Conservation (phyloP, 2,888 invertebrate genomes). For the Euplexia lucipara region DNA sequence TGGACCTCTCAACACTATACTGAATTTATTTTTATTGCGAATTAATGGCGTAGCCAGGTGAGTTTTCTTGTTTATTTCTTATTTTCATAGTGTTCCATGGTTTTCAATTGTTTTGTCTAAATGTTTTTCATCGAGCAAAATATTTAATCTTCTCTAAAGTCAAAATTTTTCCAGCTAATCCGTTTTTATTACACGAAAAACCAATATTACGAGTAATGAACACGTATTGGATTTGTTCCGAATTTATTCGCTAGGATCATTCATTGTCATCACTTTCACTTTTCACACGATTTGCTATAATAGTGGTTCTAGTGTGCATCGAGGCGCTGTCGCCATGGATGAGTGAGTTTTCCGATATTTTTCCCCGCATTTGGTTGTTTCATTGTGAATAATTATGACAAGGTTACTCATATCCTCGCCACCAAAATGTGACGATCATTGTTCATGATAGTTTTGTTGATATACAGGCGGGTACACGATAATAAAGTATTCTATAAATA, state of each 20-base stretch:
- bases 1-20: slow-evolving; percentile 61
- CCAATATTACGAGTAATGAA: slow-evolving; percentile 89
- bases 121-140: slow-evolving; percentile 89
- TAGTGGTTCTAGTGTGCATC: slow-evolving; percentile 84
- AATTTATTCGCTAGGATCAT: slow-evolving; percentile 90
- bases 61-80: slow-evolving; percentile 90
- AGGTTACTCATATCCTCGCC: slow-evolving; percentile 83
- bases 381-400: slow-evolving; percentile 80
- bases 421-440: slow-evolving; percentile 79
- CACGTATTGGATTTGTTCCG: slow-evolving; percentile 90
- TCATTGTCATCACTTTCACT: slow-evolving; percentile 91
- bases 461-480: slow-evolving; percentile 37
- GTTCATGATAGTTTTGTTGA: slow-evolving; percentile 64
- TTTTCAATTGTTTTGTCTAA: slow-evolving; percentile 90
- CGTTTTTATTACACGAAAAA: slow-evolving; percentile 86
- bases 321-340: slow-evolving; percentile 87
- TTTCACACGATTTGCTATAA: slow-evolving; percentile 85
- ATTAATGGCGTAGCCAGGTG: slow-evolving; percentile 91
- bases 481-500: slow-evolving; percentile 22
- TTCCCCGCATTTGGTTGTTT: slow-evolving; percentile 76
- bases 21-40: slow-evolving; percentile 90
- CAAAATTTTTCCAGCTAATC: slow-evolving; percentile 88
- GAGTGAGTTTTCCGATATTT: slow-evolving; percentile 87
- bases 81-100: slow-evolving; percentile 88
- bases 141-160: slow-evolving; percentile 86